Evolutionary conservation across 1,140 invertebrate species (phyloP).

Genomic region (Lepidotrigona ventralis): DNA sequence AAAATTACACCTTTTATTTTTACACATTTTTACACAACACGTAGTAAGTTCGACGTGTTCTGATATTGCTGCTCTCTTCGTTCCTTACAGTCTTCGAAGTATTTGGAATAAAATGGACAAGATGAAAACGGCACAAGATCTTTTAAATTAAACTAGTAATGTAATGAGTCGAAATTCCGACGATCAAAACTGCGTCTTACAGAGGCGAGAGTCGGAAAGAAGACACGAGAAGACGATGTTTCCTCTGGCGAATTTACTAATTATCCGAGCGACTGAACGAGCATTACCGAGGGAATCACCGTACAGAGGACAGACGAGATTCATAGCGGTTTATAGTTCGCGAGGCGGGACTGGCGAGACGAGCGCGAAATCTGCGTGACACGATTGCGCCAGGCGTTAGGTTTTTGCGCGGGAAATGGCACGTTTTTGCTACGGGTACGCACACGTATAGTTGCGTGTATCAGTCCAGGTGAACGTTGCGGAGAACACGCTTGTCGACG

Average conservation of each 20-base stretch:
- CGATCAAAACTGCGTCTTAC: too few relatives aligned
- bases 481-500: constrained; percentile 49
- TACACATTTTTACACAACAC: too few relatives aligned
- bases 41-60: too few relatives aligned
- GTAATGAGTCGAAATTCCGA: too few relatives aligned
- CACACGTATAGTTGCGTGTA: too few relatives aligned
- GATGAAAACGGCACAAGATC: too few relatives aligned
- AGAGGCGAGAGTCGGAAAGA: neutral
- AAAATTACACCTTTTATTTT: too few relatives aligned
- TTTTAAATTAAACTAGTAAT: too few relatives aligned
- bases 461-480: constrained; percentile 17
- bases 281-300: neutral
- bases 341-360: neutral
- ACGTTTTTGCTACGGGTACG: constrained; percentile 3
- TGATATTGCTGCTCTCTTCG: too few relatives aligned
- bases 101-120: too few relatives aligned
- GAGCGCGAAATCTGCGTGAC: neutral
- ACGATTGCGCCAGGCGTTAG: neutral
- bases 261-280: neutral
- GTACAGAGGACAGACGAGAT: neutral
- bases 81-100: too few relatives aligned
- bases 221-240: neutral
- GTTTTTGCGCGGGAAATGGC: too few relatives aligned
- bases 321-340: neutral
- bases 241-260: neutral